phyloP scores from a whole-genome alignment of 2,113 vertebrate species.

The Acrocephalus arundinaceus region DNA sequence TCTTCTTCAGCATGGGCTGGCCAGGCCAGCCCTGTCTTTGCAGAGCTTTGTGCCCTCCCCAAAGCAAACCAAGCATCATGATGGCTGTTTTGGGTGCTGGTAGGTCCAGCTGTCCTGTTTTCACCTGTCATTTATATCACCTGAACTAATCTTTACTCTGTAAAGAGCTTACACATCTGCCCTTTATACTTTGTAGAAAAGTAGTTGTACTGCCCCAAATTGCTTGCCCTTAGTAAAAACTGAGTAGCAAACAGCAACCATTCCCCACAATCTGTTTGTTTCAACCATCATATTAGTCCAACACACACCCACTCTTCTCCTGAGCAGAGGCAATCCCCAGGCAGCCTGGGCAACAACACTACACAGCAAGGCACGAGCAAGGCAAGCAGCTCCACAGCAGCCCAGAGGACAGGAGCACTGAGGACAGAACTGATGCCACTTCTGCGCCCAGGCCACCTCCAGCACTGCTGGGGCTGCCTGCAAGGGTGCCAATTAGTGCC shows the following conservation, averaged over 20 bases:
- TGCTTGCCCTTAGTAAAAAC: not conserved
- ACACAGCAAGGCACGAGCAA: not conserved
- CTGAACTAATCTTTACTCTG: not conserved
- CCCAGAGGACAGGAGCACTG: not conserved
- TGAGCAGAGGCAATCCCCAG: not conserved
- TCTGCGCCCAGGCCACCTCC: not conserved
- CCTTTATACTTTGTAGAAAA: not conserved
- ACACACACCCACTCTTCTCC: not conserved
- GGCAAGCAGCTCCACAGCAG: not conserved
- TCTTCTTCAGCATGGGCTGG: not conserved
- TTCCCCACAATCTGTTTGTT: not conserved
- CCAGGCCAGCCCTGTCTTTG: not conserved
- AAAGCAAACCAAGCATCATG: not conserved
- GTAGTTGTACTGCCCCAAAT: not conserved
- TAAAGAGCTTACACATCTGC: too few species aligned
- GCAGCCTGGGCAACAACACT: not conserved
- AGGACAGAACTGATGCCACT: not conserved
- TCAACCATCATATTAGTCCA: not conserved
- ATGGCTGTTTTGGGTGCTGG: not conserved
- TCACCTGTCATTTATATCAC: not conserved
- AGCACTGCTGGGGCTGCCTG: not conserved
- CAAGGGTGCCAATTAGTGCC: conserved; percentile 39
- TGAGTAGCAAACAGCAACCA: not conserved
- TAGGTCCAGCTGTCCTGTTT: not conserved
- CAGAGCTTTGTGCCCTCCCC: not conserved